A percentile compares a stretch with the other conserved stretches of the same genome.
Conservation (phyloP, 2,797 vertebrate genomes). For the Sarcophilus harrisii region DNA sequence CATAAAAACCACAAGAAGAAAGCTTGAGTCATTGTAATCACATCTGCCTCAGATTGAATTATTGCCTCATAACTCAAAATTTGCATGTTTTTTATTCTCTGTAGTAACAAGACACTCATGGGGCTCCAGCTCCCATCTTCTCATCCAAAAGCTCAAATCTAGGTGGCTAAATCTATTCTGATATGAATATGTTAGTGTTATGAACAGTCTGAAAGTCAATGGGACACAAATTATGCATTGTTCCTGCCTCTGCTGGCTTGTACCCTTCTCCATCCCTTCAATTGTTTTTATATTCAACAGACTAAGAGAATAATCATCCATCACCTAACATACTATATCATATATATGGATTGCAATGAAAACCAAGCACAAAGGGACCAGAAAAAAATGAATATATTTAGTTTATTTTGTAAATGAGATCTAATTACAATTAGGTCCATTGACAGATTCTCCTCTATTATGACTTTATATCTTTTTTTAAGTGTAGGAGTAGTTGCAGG, state of each 20-base stretch:
- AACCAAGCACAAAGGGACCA: neutral
- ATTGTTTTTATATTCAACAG: neutral
- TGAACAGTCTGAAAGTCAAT: neutral
- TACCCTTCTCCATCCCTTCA: neutral
- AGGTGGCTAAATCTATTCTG: constrained; percentile 6
- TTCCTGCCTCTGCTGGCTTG: neutral
- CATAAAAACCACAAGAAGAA: constrained; percentile 46
- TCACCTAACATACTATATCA: neutral
- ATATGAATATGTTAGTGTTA: neutral
- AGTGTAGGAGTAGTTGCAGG: neutral
- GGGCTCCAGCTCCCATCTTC: constrained; percentile 31
- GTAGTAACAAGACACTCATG: constrained; percentile 45
- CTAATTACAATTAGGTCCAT: neutral
- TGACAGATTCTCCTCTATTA: neutral
- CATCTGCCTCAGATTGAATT: constrained; percentile 32
- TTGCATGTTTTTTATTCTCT: constrained; percentile 59
- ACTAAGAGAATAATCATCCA: neutral
- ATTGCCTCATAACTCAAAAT: constrained; percentile 44
- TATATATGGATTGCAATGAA: neutral
- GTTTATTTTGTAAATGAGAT: neutral
- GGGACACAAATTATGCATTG: neutral
- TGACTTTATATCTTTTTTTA: neutral
- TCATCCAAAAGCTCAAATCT: constrained; percentile 35
- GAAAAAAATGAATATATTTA: neutral
- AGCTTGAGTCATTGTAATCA: constrained; percentile 49